phyloP scores from a whole-genome alignment of 2,888 invertebrate species.

The Eristalis tenax region DNA sequence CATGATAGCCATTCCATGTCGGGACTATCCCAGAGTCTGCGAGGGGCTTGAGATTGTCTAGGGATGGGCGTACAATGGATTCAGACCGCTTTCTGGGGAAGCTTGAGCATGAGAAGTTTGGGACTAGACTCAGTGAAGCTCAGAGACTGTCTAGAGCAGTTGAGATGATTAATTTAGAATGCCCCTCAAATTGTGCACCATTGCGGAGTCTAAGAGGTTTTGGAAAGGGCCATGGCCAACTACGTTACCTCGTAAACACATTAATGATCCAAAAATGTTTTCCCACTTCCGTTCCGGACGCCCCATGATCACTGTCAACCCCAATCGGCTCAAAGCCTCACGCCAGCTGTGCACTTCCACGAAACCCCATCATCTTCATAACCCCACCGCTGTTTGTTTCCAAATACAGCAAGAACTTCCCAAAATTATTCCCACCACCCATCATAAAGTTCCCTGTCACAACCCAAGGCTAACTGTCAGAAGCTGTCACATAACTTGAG shows the following conservation, averaged over 20 bases:
- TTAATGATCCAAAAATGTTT: conserved; percentile 24
- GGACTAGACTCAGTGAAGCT: too few relatives aligned
- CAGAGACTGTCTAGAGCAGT: too few relatives aligned
- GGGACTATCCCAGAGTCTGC: too few relatives aligned
- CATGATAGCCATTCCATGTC: too few relatives aligned
- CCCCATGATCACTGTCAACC: background rate
- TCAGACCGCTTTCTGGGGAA: too few relatives aligned
- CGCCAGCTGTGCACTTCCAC: conserved; percentile 23
- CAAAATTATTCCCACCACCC: conserved; percentile 49
- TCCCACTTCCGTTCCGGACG: conserved; percentile 8
- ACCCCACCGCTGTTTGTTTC: conserved; percentile 20
- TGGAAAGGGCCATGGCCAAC: too few relatives aligned
- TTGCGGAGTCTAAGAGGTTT: too few relatives aligned
- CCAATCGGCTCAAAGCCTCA: background rate
- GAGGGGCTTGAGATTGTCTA: too few relatives aligned
- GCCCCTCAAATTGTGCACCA: too few relatives aligned
- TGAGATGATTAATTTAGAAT: too few relatives aligned
- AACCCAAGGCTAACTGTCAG: conserved; percentile 44
- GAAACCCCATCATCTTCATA: conserved; percentile 18
- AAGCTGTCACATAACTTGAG: conserved; percentile 57
- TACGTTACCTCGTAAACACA: background rate
- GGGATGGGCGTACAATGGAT: too few relatives aligned
- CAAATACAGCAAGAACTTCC: background rate
- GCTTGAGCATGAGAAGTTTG: too few relatives aligned
- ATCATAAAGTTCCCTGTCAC: conserved; percentile 52